These are phyloP conservation scores for Hypocryptadius cinnamomeus DNA, from an alignment of 2,113 vertebrate genomes.

Conservation along the genomic window DNA sequence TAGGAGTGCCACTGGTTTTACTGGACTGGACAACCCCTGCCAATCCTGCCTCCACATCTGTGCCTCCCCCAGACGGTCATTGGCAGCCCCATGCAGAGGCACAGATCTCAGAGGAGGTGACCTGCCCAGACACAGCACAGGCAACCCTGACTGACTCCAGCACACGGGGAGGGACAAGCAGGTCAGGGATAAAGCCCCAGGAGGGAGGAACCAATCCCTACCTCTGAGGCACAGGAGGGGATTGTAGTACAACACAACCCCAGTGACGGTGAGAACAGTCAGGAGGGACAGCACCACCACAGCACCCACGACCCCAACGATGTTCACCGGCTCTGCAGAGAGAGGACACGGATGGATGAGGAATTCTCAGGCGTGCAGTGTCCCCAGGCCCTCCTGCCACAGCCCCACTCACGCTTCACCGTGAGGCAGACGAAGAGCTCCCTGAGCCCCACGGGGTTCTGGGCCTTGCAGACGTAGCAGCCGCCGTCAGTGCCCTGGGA, in stretches of 20 bases:
- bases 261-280: conserved; percentile 32
- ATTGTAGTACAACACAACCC: conserved; percentile 62
- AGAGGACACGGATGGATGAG: neutral
- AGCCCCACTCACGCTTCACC: conserved; percentile 77
- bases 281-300: conserved; percentile 65
- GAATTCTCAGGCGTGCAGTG: neutral
- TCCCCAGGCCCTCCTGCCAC: neutral
- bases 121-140: rapidly evolving
- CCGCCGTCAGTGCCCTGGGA: conserved; percentile 74
- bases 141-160: neutral
- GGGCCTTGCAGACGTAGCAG: conserved; percentile 82
- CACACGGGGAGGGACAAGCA: neutral
- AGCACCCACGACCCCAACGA: conserved; percentile 56
- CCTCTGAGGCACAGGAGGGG: conserved; percentile 69
- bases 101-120: rapidly evolving
- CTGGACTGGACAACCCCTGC: neutral
- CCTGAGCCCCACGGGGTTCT: conserved; percentile 73
- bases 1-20: neutral
- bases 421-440: conserved; percentile 81
- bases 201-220: neutral
- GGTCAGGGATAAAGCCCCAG: neutral
- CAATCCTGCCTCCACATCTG: neutral
- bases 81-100: rapidly evolving
- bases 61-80: neutral
- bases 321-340: conserved; percentile 63